Percentiles rank a stretch among this genome's conserved stretches.
Conservation (phyloP, 1,140 invertebrate species). For the Scaptomyza pallida region DNA sequence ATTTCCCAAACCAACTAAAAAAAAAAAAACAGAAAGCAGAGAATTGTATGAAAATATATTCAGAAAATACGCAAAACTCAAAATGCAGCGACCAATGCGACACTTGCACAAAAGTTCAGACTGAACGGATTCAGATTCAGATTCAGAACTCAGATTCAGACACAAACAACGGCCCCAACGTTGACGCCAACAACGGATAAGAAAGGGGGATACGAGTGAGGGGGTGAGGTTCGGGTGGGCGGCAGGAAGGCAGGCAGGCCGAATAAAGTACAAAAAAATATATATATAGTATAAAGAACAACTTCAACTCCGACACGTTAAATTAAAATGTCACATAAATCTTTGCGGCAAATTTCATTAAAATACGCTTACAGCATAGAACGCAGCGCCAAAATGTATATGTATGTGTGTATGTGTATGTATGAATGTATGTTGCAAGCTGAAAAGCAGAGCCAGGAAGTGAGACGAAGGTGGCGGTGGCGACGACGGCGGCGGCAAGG, state of each 20-base stretch:
- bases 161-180: conserved; percentile 55
- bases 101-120: conserved; percentile 72
- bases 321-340: conserved; percentile 83
- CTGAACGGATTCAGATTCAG: conserved; percentile 35
- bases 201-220: conserved; percentile 1
- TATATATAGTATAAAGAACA: conserved; percentile 54
- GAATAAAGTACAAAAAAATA: conserved; percentile 38
- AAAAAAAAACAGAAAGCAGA: too few species aligned
- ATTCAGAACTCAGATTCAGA: conserved; percentile 45
- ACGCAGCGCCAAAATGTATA: conserved; percentile 49
- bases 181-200: conserved; percentile 26
- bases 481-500: too few species aligned
- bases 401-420: conserved; percentile 14
- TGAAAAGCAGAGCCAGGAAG: conserved; percentile 22
- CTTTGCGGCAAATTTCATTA: conserved; percentile 81
- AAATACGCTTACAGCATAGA: conserved; percentile 81
- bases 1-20: conserved; percentile 52
- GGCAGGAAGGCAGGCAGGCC: not conserved
- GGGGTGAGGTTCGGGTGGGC: not conserved
- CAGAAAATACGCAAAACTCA: conserved; percentile 38
- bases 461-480: not conserved
- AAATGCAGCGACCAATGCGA: conserved; percentile 70
- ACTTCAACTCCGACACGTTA: conserved; percentile 80
- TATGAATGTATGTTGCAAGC: conserved; percentile 1
- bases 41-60: not conserved